Evolutionary conservation across 2,888 invertebrate species (phyloP), one percentile per base, ranked within the genome.

Genomic region (Microctonus hyperodae): DNA sequence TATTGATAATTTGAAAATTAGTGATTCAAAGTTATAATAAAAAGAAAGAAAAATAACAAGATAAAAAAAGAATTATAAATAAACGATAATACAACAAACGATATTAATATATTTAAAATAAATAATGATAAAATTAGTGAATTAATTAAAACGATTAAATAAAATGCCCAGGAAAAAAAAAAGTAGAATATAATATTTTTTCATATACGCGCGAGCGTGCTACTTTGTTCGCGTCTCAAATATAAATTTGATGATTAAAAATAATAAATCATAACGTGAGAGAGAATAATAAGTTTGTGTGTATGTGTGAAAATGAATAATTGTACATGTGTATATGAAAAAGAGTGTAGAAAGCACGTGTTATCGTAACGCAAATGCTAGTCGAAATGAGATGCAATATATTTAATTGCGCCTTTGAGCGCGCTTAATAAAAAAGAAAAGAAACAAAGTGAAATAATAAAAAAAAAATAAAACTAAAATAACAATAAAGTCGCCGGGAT

Each of bases 301-400:
- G 44, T 16, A 16, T 44, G 44, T 16, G 16, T 20, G 5, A 44
- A 16, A 16, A n/a, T 44, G 20, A 16, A n/a, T n/a, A 37, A n/a
- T 13, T 37, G 37, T 37, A 37, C n/a, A 25, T 44, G 11, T 40
- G n/a, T 31, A 48, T 44, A 61, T 40, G 59, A 59, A 62, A 23
- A 44, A 64, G 55, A 64, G 62, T 22, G 40, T 16, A 48, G 51
- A 58, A 28, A 51, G 13, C 50, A 23, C 51, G 40, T 58, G 58
- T 58, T 65, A 58, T 65, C 65, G 37, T 51, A 58, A 58, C 57
- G 55, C 63, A 57, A 57, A 64, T 65, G 56, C 65, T 65, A 65
- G 65, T 65, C 65, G 65, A 65, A 65, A 65, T 33, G 28, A 65
- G 65, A 65, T 65, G 65, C 65, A 65, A 65, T 65, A 65, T 65